A percentile compares a stretch with the other conserved stretches of the same genome.
These are phyloP conservation scores for Diarsia brunnea DNA, from an alignment of 2,888 invertebrate species.

Conservation along the genomic window DNA sequence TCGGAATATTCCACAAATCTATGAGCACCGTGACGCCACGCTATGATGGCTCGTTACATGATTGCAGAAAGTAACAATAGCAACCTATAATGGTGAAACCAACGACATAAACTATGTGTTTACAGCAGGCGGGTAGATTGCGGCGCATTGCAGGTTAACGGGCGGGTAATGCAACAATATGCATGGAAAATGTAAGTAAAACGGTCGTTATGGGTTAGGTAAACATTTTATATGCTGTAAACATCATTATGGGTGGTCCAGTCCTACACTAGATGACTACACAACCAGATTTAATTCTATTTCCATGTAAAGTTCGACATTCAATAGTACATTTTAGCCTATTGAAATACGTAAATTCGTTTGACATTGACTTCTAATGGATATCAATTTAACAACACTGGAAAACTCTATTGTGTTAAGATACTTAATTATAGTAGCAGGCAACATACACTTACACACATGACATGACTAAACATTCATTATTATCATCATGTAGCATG, in stretches of 20 bases:
- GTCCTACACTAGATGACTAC: neutral
- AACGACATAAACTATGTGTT: constrained; percentile 34
- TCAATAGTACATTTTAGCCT: no score
- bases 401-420: neutral
- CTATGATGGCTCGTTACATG: constrained; percentile 35
- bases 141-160: constrained; percentile 15
- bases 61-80: constrained; percentile 54
- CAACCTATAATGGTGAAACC: constrained; percentile 37
- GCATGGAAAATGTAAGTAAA: constrained; percentile 11
- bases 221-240: constrained; percentile 9
- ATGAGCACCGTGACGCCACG: constrained; percentile 41
- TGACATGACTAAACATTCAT: constrained; percentile 1
- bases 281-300: neutral
- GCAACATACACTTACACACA: neutral
- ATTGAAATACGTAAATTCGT: neutral
- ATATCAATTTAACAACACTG: neutral
- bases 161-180: constrained; percentile 4
- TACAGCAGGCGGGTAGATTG: constrained; percentile 17
- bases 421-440: neutral
- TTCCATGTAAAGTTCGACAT: neutral
- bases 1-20: constrained; percentile 42
- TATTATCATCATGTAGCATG: neutral
- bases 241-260: constrained; percentile 19
- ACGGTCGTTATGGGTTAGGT: neutral
- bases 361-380: neutral